These are phyloP conservation scores for Scyliorhinus canicula DNA, from an alignment of 2,797 vertebrate genomes.

Conservation along the genomic window DNA sequence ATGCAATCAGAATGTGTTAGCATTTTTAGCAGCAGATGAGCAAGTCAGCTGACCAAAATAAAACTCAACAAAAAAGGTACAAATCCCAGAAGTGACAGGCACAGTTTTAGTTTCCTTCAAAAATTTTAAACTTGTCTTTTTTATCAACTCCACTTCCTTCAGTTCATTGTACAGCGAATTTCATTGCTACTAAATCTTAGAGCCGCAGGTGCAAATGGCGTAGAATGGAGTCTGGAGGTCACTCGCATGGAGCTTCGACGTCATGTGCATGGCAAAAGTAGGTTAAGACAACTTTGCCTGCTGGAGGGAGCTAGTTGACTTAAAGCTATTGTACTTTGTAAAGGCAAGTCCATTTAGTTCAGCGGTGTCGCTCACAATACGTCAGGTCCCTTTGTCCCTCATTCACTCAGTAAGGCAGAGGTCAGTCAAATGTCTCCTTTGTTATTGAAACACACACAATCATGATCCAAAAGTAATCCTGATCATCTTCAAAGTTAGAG, in stretches of 20 bases:
- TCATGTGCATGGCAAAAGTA: not conserved
- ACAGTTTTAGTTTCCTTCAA: not conserved
- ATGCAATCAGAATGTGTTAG: not conserved
- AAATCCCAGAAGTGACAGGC: not conserved
- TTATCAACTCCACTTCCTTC: conserved; percentile 12
- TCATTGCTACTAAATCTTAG: not conserved
- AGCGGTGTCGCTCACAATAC: not conserved
- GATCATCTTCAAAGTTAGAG: conserved; percentile 33
- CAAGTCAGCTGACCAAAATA: not conserved
- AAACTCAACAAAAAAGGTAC: not conserved
- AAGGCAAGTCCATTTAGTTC: not conserved
- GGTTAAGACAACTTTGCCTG: not conserved
- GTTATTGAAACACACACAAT: not conserved
- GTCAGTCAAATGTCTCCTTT: conserved; percentile 24
- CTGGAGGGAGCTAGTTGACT: not conserved
- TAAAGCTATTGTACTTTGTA: not conserved
- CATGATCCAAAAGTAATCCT: conserved; percentile 1
- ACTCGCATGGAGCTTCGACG: not conserved
- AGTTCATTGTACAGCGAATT: not conserved
- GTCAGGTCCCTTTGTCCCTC: not conserved
- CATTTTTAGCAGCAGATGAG: not conserved
- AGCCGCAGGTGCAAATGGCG: not conserved
- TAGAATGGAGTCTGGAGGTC: not conserved
- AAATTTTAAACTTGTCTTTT: conserved; percentile 8
- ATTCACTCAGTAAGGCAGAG: not conserved